Evolutionary conservation across 1,140 invertebrate species (phyloP).

Genomic region (Drosophila punjabiensis): DNA sequence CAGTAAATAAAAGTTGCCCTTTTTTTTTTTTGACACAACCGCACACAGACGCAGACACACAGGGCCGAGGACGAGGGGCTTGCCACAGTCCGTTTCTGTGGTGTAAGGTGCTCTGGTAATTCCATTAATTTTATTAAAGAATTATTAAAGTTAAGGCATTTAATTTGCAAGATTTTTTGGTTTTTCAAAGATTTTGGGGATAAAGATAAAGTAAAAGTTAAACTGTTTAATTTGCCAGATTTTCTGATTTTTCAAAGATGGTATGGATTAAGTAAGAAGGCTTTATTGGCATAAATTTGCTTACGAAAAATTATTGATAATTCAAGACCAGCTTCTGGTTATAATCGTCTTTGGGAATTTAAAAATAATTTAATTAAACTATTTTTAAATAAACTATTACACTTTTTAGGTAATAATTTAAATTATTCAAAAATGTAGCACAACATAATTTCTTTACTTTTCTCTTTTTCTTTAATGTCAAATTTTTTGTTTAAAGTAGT

Average conservation of each 20-base stretch:
- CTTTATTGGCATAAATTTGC: background rate
- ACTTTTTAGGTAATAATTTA: too few species aligned
- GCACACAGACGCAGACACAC: constrained; percentile 41
- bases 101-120: constrained; percentile 5
- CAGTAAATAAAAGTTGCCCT: constrained; percentile 65
- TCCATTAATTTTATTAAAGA: background rate
- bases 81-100: constrained; percentile 35
- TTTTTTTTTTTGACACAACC: constrained; percentile 58
- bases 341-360: too few species aligned
- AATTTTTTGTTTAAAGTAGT: background rate
- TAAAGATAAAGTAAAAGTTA: too few species aligned
- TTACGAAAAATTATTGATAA: too few species aligned
- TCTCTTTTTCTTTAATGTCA: background rate
- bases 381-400: background rate
- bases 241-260: background rate
- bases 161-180: background rate
- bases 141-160: background rate
- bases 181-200: too few species aligned
- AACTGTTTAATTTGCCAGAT: background rate
- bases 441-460: too few species aligned
- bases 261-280: background rate
- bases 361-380: too few species aligned
- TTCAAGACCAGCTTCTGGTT: too few species aligned
- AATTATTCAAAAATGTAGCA: too few species aligned
- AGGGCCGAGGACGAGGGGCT: background rate